A percentile compares a stretch with the other conserved stretches of the same genome.
phyloP scores from a whole-genome alignment of 1,140 invertebrate genomes.

The Halesus radiatus region DNA sequence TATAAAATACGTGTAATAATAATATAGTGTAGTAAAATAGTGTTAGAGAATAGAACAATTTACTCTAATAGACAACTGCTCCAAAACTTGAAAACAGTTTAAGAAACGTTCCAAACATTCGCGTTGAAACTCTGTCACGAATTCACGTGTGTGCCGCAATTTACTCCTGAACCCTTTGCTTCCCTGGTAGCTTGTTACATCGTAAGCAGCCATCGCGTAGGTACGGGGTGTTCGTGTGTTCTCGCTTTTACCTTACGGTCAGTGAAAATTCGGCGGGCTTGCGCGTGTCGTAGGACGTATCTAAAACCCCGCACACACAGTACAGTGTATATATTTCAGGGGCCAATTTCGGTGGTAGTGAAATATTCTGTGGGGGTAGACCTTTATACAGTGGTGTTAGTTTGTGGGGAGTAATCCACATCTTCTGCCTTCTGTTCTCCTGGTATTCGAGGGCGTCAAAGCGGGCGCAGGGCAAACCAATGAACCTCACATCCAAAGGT shows the following conservation, averaged over 20 bases:
- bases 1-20: too few relatives aligned
- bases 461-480: slow-evolving; percentile 38
- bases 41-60: too few relatives aligned
- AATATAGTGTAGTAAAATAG: too few relatives aligned
- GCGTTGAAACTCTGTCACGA: too few relatives aligned
- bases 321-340: too few relatives aligned
- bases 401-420: neutral
- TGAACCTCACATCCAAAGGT: slow-evolving; percentile 39
- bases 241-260: neutral
- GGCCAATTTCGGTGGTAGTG: too few relatives aligned
- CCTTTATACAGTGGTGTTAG: neutral
- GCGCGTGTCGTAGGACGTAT: neutral
- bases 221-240: neutral
- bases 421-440: slow-evolving; percentile 19
- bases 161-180: neutral
- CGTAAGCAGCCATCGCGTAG: neutral
- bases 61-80: too few relatives aligned
- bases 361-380: too few relatives aligned
- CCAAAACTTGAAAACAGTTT: too few relatives aligned
- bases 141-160: too few relatives aligned
- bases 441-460: slow-evolving; percentile 24
- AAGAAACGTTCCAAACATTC: too few relatives aligned
- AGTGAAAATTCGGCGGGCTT: slow-evolving; percentile 10
- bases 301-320: too few relatives aligned
- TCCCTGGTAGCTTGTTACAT: slow-evolving; percentile 23